phyloP scores from a whole-genome alignment of 2,888 invertebrate species.

The Hipparchia semele region DNA sequence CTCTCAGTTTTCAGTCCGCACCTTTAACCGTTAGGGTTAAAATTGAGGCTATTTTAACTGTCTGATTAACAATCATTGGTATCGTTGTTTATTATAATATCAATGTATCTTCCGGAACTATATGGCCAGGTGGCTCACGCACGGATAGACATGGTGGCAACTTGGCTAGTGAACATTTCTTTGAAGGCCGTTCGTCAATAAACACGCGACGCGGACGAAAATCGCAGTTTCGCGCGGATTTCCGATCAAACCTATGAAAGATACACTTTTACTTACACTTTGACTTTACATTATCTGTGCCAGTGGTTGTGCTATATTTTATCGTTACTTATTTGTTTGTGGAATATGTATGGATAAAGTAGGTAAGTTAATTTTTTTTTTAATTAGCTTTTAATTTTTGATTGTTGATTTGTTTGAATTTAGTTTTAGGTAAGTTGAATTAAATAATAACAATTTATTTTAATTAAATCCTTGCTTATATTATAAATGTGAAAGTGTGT shows the following conservation, averaged over 20 bases:
- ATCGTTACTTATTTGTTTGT: neutral
- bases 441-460: too few relatives aligned
- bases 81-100: neutral
- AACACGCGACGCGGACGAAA: slow-evolving; percentile 29
- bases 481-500: too few relatives aligned
- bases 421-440: too few relatives aligned
- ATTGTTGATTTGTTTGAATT: too few relatives aligned
- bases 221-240: slow-evolving; percentile 25
- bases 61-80: neutral
- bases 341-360: neutral
- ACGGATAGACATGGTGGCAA: slow-evolving; percentile 16
- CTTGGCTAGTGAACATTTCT: slow-evolving; percentile 28
- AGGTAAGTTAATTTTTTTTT: neutral
- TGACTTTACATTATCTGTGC: slow-evolving; percentile 24
- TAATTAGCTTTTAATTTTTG: too few relatives aligned
- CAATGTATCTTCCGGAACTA: slow-evolving; percentile 16
- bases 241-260: neutral
- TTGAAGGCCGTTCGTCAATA: slow-evolving; percentile 32
- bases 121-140: slow-evolving; percentile 15
- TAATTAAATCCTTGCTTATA: too few relatives aligned
- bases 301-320: slow-evolving; percentile 5
- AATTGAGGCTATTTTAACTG: too few relatives aligned
- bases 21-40: too few relatives aligned
- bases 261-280: too few relatives aligned
- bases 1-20: too few relatives aligned